phyloP scores from a whole-genome alignment of 2,797 vertebrate genomes.

The Hypotaenidia okinawae region DNA sequence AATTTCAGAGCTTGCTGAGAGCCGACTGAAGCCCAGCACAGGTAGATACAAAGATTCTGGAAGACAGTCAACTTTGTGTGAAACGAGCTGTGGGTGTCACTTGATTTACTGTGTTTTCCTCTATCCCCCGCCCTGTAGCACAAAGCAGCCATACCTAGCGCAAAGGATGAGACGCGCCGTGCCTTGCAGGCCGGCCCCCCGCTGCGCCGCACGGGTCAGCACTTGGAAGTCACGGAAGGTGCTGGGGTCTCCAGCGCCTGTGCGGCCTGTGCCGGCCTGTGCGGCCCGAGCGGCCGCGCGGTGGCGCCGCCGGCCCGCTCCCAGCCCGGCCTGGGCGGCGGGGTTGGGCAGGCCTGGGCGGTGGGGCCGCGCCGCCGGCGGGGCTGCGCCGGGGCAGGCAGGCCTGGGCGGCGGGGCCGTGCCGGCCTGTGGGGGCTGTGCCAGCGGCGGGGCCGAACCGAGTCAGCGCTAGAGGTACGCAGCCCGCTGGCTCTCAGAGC shows the following conservation, averaged over 20 bases:
- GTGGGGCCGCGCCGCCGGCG: no score
- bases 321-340: neutral
- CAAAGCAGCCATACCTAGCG: neutral
- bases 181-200: no score
- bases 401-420: neutral
- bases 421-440: neutral
- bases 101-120: neutral
- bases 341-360: no score
- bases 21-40: slow-evolving; percentile 79
- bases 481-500: neutral
- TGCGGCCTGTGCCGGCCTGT: neutral
- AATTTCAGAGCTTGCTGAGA: slow-evolving; percentile 89
- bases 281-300: neutral
- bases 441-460: no score
- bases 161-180: no score
- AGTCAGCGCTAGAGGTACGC: fast-evolving
- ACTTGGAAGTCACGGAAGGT: no score
- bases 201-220: no score
- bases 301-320: neutral
- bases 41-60: slow-evolving; percentile 75
- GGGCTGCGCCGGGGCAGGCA: no score
- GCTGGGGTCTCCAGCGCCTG: no score
- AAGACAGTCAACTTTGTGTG: neutral
- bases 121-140: fast-evolving
- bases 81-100: fast-evolving